These are phyloP conservation scores for Perca schrenkii DNA, from an alignment of 2,113 vertebrate species.

Conservation along the genomic window DNA sequence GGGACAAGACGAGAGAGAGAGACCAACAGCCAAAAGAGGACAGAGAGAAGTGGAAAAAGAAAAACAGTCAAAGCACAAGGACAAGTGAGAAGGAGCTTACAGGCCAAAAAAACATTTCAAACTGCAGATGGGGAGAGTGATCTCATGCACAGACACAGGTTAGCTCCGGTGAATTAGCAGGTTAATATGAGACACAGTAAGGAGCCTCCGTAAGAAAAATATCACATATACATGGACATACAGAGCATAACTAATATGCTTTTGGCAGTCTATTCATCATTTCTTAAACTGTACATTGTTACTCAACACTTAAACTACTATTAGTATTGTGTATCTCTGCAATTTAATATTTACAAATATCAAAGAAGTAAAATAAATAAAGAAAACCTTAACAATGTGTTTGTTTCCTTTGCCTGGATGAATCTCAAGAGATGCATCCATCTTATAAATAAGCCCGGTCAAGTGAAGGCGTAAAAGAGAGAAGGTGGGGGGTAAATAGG, in stretches of 20 bases:
- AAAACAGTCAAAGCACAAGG: constrained; percentile 69
- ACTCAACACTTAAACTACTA: no score
- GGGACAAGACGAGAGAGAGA: constrained; percentile 50
- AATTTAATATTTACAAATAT: neutral
- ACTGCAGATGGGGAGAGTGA: constrained; percentile 32
- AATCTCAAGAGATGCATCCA: constrained; percentile 19
- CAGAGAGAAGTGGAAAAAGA: constrained; percentile 45
- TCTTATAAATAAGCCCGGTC: constrained; percentile 26
- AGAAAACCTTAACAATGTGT: neutral
- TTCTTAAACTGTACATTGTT: neutral
- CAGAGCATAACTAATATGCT: neutral
- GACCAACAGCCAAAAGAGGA: constrained; percentile 47
- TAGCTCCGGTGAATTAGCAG: constrained; percentile 22
- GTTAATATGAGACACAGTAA: constrained; percentile 37
- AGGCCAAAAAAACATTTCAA: constrained; percentile 37
- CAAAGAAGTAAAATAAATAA: neutral
- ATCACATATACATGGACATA: neutral
- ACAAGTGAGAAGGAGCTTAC: constrained; percentile 50
- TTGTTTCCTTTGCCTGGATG: neutral
- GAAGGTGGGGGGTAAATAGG: constrained; percentile 37
- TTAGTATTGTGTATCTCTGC: neutral
- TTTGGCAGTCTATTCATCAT: neutral
- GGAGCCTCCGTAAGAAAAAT: neutral
- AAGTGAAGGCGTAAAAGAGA: neutral
- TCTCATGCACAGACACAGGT: constrained; percentile 39